A percentile compares a stretch with the other conserved stretches of the same genome.
Conservation (phyloP, 2,888 invertebrate species). For the Mamestra brassicae region DNA sequence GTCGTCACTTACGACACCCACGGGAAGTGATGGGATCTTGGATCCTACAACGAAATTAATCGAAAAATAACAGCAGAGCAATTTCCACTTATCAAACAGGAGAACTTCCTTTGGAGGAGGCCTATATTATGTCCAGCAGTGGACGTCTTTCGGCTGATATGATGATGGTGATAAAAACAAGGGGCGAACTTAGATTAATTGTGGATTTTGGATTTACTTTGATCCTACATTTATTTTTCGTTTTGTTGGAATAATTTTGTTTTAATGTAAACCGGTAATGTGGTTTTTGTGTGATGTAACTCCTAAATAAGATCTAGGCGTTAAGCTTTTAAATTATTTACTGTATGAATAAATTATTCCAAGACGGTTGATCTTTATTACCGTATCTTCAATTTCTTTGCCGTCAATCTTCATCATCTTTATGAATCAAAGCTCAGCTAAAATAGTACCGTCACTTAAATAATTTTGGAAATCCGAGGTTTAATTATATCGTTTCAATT, state of each 20-base stretch:
- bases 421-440: slow-evolving; percentile 8
- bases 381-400: background rate
- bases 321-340: background rate
- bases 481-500: slow-evolving; percentile 50
- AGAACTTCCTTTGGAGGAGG: no score
- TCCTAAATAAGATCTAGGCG: background rate
- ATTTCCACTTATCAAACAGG: no score
- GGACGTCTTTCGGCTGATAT: no score
- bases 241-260: no score
- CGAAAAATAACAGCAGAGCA: no score
- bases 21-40: no score
- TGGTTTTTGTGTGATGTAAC: background rate
- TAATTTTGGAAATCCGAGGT: slow-evolving; percentile 23
- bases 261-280: no score
- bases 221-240: no score
- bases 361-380: background rate
- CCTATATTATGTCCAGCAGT: no score
- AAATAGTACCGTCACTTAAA: slow-evolving; percentile 31
- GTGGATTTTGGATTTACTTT: background rate
- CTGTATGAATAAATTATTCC: background rate
- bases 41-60: no score
- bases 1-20: no score
- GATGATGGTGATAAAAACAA: no score
- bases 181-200: background rate
- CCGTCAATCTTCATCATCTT: slow-evolving; percentile 27